phyloP scores from a whole-genome alignment of 2,113 vertebrate genomes.

The Tachycineta bicolor region DNA sequence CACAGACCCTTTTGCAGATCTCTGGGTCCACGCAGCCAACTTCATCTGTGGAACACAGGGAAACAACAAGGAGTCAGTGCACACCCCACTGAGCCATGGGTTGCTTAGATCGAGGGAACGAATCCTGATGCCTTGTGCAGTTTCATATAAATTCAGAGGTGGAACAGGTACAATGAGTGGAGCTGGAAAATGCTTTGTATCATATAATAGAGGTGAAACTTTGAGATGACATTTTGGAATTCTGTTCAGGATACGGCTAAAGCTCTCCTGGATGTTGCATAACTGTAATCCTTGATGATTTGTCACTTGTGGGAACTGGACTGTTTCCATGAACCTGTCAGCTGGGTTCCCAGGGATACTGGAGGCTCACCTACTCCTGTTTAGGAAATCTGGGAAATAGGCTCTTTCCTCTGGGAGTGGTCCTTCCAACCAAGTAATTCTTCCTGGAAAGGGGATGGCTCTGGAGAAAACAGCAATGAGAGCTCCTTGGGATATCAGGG shows the following conservation, averaged over 20 bases:
- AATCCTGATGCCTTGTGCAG: not conserved
- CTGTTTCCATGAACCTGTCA: not conserved
- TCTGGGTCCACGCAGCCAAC: slow-evolving; percentile 90
- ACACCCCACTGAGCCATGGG: accelerated
- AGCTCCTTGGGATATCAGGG: not conserved
- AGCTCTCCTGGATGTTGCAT: not conserved
- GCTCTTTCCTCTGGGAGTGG: not conserved
- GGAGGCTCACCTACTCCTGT: not conserved
- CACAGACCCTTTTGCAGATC: slow-evolving; percentile 84
- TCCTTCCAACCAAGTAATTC: not conserved
- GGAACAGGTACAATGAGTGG: not conserved
- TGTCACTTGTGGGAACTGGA: not conserved
- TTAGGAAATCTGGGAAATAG: not conserved
- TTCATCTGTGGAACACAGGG: slow-evolving; percentile 79
- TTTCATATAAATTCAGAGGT: not conserved
- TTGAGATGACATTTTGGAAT: not conserved
- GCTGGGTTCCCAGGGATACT: not conserved
- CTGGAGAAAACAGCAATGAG: not conserved
- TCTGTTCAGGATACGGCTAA: not conserved
- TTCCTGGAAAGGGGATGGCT: not conserved
- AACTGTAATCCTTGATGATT: not conserved
- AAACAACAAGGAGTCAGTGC: not conserved
- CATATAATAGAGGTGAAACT: not conserved
- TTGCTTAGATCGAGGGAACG: not conserved
- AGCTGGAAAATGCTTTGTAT: not conserved